Evolutionary conservation across 2,797 vertebrate species (phyloP).

Genomic region (Sternotherus odoratus): DNA sequence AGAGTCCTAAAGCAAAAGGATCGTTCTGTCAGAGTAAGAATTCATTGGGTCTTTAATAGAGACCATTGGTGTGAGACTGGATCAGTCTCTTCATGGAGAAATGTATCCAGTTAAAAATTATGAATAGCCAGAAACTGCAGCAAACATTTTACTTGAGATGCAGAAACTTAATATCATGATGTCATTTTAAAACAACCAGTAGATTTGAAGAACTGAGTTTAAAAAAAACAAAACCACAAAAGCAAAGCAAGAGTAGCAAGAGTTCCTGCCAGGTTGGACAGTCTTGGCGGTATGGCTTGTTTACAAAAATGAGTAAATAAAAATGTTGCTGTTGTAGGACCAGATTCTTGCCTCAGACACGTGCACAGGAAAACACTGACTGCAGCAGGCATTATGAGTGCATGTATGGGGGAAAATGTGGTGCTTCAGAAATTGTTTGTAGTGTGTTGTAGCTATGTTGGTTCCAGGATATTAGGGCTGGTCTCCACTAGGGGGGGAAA

Average conservation of each 20-base stretch:
- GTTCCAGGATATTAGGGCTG: not conserved
- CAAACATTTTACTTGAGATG: not conserved
- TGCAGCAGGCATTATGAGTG: not conserved
- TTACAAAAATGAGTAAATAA: not conserved
- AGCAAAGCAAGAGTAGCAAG: not conserved
- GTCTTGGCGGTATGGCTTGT: not conserved
- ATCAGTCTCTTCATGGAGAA: not conserved
- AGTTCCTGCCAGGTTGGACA: not conserved
- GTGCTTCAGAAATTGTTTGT: not conserved
- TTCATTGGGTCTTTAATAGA: not conserved
- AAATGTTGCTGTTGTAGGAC: not conserved
- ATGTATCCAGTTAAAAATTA: not conserved
- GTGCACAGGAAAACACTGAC: not conserved
- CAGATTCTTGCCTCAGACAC: not conserved
- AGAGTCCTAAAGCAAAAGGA: not conserved
- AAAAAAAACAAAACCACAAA: not conserved
- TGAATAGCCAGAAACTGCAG: not conserved
- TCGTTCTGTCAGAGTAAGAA: not conserved
- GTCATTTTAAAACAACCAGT: not conserved
- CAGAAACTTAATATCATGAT: not conserved
- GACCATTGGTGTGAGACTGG: not conserved
- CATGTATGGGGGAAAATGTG: not conserved
- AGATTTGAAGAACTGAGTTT: not conserved
- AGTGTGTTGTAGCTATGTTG: not conserved
- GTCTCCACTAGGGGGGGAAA: too few species aligned